These are phyloP conservation scores for Cephus cinctus DNA, from an alignment of 1,140 invertebrate species.

Conservation along the genomic window DNA sequence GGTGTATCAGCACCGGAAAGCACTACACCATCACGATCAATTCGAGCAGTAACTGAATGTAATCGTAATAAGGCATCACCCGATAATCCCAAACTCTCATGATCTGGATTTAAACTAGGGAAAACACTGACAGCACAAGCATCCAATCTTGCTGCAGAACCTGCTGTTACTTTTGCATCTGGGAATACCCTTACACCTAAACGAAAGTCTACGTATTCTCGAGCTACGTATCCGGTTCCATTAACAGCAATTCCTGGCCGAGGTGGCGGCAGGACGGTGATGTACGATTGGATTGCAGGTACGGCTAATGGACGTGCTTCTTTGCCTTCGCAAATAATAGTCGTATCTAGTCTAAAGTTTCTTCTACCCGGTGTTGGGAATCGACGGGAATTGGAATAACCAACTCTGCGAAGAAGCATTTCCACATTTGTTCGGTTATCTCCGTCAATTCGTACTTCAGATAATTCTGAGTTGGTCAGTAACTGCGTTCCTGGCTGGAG, in stretches of 20 bases:
- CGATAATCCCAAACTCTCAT: constrained; percentile 81
- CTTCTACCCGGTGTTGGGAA: constrained; percentile 91
- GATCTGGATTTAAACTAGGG: constrained; percentile 91
- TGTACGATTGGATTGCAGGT: constrained; percentile 76
- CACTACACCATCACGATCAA: constrained; percentile 80
- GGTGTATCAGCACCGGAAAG: constrained; percentile 83
- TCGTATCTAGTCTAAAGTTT: constrained; percentile 81
- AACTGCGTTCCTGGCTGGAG: constrained; percentile 75
- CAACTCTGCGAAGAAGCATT: constrained; percentile 80
- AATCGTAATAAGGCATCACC: constrained; percentile 67
- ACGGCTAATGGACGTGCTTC: constrained; percentile 51
- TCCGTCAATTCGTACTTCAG: constrained; percentile 88
- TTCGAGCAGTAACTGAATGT: constrained; percentile 72
- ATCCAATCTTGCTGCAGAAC: constrained; percentile 68
- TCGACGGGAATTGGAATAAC: constrained; percentile 85
- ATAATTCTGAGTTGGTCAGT: constrained; percentile 75
- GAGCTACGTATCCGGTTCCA: constrained; percentile 77
- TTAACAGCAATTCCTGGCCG: constrained; percentile 82
- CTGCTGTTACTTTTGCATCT: constrained; percentile 72
- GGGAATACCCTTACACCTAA: constrained; percentile 82
- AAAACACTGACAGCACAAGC: constrained; percentile 90
- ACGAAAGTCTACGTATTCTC: constrained; percentile 84
- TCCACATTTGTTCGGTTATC: constrained; percentile 88
- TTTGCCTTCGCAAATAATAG: constrained; percentile 64
- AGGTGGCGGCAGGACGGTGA: constrained; percentile 83